These are phyloP conservation scores for Lagria hirta DNA, from an alignment of 2,888 invertebrate genomes.

Conservation along the genomic window DNA sequence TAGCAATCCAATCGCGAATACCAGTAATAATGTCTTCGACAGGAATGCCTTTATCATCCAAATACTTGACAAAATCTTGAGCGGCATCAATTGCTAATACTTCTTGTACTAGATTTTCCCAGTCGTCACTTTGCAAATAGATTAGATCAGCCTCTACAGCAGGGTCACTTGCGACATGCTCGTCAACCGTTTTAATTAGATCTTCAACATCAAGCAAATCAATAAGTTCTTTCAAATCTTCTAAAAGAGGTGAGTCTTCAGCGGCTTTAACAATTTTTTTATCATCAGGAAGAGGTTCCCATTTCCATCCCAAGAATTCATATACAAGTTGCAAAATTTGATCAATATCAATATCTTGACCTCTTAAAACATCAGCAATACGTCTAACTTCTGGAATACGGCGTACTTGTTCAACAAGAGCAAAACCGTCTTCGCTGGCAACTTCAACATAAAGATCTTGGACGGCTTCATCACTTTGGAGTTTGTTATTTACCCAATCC, in stretches of 20 bases:
- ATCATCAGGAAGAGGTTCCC: too few species aligned
- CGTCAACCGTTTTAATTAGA: slow-evolving; percentile 7
- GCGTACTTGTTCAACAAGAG: slow-evolving; percentile 36
- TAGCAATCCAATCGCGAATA: slow-evolving; percentile 13
- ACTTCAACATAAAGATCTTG: slow-evolving; percentile 34
- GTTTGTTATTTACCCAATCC: slow-evolving; percentile 27
- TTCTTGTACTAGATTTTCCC: slow-evolving; percentile 3
- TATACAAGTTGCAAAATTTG: slow-evolving; percentile 27
- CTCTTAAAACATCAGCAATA: slow-evolving; percentile 26
- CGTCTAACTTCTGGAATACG: slow-evolving; percentile 32
- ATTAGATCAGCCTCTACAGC: slow-evolving; percentile 33
- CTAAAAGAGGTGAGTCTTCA: too few species aligned
- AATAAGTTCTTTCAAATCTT: slow-evolving; percentile 7
- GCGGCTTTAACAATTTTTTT: too few species aligned
- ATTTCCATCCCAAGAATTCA: slow-evolving; percentile 35
- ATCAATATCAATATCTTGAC: slow-evolving; percentile 34
- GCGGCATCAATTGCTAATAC: not conserved
- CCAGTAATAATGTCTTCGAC: slow-evolving; percentile 8
- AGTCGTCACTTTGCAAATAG: slow-evolving; percentile 9
- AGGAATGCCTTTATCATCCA: slow-evolving; percentile 5
- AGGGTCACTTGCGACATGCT: slow-evolving; percentile 28
- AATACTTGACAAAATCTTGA: slow-evolving; percentile 1
- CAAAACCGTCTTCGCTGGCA: slow-evolving; percentile 31
- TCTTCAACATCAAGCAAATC: slow-evolving; percentile 25
- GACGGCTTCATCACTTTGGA: slow-evolving; percentile 32